Base-by-base conservation (phyloP, 2,113 vertebrate genomes). In the Melanerpes aurifrons region DNA sequence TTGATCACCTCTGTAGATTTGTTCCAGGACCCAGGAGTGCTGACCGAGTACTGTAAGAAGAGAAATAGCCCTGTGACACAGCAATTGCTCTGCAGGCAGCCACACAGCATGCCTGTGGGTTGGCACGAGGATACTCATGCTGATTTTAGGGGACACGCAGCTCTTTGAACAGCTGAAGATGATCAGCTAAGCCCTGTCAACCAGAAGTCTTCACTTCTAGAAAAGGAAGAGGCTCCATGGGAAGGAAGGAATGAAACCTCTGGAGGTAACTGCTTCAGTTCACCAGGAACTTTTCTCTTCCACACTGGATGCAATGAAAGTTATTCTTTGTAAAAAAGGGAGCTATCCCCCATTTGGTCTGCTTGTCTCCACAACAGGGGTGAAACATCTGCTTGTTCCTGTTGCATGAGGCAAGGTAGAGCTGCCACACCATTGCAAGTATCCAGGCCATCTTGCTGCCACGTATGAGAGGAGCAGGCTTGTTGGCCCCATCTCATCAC, bases 71-170 rank as follows among this genome's bases (percentile, higher is more conserved):
- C 54, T 53, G 22, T 2, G 1, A 37, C 57, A 61, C 14, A 61
- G 32, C 26, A 21, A 31, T 67, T 37, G 31, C 19, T 29, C 54
- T 58, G 31, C 66, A 48, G 48, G 50, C 64, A 77, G 56, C 31
- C 54, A 53, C 32, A 28, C 13, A 47, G 50, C 20, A 0, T 45
- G 26, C n/a, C 50, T 1, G 0, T 37, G 28, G 15, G 43, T 15
- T 81, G 70, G n/a, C 32, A 71, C 4, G 22, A 80, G 47, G 64
- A 57, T 47, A 16, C 14, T 47, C 3, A 2, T 0, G 1, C 21
- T 81, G 40, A 54, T 73, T 88, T 91, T 53, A 69, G 48, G 56
- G 26, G 15, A 16, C 15, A n/a, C 3, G 1, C 35, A 24, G 62
- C 12, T 69, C 45, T 48, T 62, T 10, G 47, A 61, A 63, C 18